Evolutionary conservation across 1,140 invertebrate genomes (phyloP).

Genomic region (Coptotermes formosanus): DNA sequence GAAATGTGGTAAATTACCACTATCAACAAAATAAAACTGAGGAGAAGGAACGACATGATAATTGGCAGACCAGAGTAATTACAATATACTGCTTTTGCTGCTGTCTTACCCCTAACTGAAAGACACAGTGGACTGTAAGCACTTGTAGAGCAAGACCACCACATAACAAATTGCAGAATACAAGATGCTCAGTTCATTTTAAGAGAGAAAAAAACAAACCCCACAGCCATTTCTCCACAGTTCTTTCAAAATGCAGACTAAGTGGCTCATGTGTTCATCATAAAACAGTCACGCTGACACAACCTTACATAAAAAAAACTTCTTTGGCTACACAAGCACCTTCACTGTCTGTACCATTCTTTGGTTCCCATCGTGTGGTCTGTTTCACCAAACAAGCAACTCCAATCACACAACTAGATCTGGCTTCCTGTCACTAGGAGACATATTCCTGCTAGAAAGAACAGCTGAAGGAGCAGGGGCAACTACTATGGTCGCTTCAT

Average conservation of each 20-base stretch:
- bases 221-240: background rate
- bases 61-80: background rate
- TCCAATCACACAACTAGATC: slow-evolving; percentile 5
- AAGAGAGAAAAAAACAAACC: background rate
- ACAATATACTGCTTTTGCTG: background rate
- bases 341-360: background rate
- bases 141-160: background rate
- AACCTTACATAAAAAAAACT: background rate
- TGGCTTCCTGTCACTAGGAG: background rate
- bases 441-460: background rate
- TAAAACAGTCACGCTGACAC: background rate
- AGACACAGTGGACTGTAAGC: background rate
- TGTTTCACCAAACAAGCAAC: background rate
- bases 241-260: background rate
- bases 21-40: too few species aligned
- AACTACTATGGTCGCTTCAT: background rate
- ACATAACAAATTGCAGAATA: background rate
- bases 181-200: background rate
- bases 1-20: too few species aligned
- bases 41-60: too few species aligned
- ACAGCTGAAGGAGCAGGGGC: background rate
- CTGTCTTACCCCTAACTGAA: background rate
- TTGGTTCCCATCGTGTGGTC: background rate
- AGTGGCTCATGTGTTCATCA: background rate
- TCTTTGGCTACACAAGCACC: slow-evolving; percentile 6